Evolutionary conservation across 64 coral and sea anemone species (phyloP), one percentile per base, ranked within the genome.

Genomic region (Actinia equina): DNA sequence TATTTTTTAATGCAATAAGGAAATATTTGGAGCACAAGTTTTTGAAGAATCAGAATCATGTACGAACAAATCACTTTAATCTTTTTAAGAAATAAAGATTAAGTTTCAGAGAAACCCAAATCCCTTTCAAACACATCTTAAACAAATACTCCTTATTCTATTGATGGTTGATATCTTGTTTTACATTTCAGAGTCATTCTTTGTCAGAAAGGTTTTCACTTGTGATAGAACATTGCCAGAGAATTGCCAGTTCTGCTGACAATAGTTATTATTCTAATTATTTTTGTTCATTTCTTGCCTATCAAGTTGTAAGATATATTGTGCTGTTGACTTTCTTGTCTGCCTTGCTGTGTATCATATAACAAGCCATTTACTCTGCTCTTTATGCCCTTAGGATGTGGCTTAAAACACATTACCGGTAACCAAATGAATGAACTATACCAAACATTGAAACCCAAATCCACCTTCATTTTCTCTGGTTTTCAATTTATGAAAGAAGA

Each of bases 361-460:
- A 81, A 81, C 78, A 81, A 81, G 42, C 78, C 78, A 81, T 81
- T 81, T 81, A 52, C 78, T 81, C 42, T 44, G 17, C 78, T 81
- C 78, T 81, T 81, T 81, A 81, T 81, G 22, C 78, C 78, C 78
- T 81, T 49, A 81, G 78, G 78, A 81, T 52, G 42, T 44, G 42
- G 44, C 49, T n/a, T 44, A 52, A 81, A 81, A 81, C 45, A 43
- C 78, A 81, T 81, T 81, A 81, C 78, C 78, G 78, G 78, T 81
- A 81, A 26, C 78, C 44, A 81, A 37, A 37, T 37, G 30, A 37
- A 81, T 81, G 49, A 52, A 74, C 69, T 74, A 41, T 41, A 30
- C 25, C 22, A 74, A 74, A 74, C 25, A 25, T 74, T 74, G 25
- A 74, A 74, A 74, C 26, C 69, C 26, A 74, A 42, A 1, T 74